Conservation (phyloP, 2,888 invertebrate genomes). For the Idaea straminata region DNA sequence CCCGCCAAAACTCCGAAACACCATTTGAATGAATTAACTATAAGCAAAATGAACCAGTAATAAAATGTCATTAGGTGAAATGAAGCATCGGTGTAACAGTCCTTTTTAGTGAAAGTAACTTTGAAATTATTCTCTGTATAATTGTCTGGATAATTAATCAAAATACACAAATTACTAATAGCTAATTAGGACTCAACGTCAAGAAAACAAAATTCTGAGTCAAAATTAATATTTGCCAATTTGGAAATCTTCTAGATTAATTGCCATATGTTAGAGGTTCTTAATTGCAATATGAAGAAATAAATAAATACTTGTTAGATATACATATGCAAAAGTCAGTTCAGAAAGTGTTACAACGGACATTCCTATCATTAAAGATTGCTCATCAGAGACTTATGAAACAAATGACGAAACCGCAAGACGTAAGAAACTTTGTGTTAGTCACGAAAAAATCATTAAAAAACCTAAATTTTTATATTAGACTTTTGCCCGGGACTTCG, state of each 20-base stretch:
- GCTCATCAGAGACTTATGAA: constrained; percentile 39
- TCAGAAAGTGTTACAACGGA: constrained; percentile 5
- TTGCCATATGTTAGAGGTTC: not conserved
- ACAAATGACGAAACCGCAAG: constrained; percentile 35
- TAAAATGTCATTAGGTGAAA: too few species aligned
- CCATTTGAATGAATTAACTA: too few species aligned
- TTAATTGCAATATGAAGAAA: not conserved
- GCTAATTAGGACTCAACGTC: not conserved
- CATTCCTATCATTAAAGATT: constrained; percentile 40
- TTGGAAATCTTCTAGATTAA: not conserved
- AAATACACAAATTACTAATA: not conserved
- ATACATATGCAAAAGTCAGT: not conserved
- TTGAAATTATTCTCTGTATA: not conserved
- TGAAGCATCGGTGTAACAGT: too few species aligned
- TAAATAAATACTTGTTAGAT: not conserved
- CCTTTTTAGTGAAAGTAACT: not conserved
- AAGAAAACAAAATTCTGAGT: not conserved
- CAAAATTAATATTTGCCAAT: not conserved
- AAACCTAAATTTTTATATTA: not conserved
- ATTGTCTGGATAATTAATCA: not conserved
- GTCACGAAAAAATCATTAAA: not conserved
- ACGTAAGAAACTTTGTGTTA: constrained; percentile 6
- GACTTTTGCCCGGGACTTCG: too few species aligned
- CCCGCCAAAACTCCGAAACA: too few species aligned
- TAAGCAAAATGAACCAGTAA: too few species aligned